Evolutionary conservation across 2,888 invertebrate genomes (phyloP).

Genomic region (Pterostichus madidus): DNA sequence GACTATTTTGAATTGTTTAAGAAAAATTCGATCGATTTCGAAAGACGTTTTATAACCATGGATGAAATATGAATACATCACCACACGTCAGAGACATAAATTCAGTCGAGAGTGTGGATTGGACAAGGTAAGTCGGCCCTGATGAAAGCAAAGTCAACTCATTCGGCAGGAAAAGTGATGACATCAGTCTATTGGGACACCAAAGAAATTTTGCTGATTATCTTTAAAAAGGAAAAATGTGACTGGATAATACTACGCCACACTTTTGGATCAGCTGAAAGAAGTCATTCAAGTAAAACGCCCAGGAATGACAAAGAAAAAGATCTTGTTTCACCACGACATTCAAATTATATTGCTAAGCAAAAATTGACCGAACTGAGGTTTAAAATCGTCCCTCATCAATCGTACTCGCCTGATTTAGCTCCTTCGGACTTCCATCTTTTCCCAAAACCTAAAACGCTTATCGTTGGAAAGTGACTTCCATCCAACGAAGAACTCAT

Average conservation of each 20-base stretch:
- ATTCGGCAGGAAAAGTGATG: neutral
- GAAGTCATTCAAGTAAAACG: neutral
- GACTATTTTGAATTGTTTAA: neutral
- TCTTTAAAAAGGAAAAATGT: constrained; percentile 68
- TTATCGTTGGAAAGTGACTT: neutral
- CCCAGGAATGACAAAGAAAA: neutral
- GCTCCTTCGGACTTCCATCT: neutral
- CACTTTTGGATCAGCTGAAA: constrained; percentile 46
- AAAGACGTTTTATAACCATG: neutral
- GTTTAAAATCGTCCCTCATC: neutral
- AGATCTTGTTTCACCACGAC: no score
- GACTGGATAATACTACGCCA: constrained; percentile 66
- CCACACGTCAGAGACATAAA: neutral
- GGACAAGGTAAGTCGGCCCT: neutral
- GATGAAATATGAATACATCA: neutral
- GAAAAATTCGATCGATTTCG: neutral
- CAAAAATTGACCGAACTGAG: neutral
- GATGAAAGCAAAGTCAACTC: neutral
- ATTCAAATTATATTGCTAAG: no score
- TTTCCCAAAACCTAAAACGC: neutral
- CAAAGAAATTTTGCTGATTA: constrained; percentile 53
- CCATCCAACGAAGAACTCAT: no score
- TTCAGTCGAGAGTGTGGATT: neutral
- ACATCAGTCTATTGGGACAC: neutral
- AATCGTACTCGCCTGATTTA: neutral